Percentiles rank a stretch among this genome's conserved stretches.
These are phyloP conservation scores for Gallinago stenura DNA, from an alignment of 2,797 vertebrate genomes.

Conservation along the genomic window DNA sequence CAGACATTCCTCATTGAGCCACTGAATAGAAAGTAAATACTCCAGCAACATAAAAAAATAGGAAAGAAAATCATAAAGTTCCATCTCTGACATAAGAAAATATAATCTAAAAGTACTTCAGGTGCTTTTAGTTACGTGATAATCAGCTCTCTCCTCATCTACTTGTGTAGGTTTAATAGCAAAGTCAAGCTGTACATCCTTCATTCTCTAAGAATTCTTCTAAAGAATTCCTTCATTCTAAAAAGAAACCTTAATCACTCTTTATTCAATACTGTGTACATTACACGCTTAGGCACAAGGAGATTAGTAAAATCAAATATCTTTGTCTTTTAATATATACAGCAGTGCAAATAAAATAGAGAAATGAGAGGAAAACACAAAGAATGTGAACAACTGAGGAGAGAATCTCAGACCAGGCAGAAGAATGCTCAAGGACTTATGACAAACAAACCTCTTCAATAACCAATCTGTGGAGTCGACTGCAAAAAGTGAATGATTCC, in stretches of 20 bases:
- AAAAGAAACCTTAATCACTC: conserved; percentile 8
- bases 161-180: background rate
- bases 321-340: background rate
- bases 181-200: background rate
- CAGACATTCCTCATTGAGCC: background rate
- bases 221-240: background rate
- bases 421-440: background rate
- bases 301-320: conserved; percentile 32
- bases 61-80: background rate
- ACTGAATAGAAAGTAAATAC: background rate
- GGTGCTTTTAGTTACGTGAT: background rate
- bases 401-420: background rate
- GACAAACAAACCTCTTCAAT: background rate
- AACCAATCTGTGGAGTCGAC: background rate
- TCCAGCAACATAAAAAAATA: background rate
- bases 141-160: background rate
- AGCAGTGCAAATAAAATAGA: background rate
- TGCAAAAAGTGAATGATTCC: background rate
- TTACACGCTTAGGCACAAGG: background rate
- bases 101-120: background rate
- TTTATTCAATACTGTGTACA: background rate
- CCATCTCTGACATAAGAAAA: background rate
- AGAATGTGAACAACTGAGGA: background rate
- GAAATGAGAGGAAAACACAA: background rate
- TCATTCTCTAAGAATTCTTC: background rate